Conservation (phyloP, 2,797 vertebrate genomes). For the Neosilurus mollespiculum region DNA sequence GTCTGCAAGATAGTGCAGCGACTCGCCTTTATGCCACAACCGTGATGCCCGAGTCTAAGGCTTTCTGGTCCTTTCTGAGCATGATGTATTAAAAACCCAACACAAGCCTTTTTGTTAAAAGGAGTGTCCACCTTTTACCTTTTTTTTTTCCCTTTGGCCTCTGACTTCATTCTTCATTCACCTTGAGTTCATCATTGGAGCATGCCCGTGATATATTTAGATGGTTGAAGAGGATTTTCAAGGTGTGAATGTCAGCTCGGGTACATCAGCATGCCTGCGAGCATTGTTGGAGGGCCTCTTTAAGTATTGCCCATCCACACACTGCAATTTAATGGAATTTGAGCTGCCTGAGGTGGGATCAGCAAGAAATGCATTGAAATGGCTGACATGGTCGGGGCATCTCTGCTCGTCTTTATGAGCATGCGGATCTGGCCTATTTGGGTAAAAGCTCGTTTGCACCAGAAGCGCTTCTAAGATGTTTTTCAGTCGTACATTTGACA, state of each 20-base stretch:
- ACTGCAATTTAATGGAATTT: conserved; percentile 36
- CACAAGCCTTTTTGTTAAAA: conserved; percentile 23
- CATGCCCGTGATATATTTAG: conserved; percentile 22
- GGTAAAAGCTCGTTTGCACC: not conserved
- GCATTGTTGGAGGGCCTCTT: conserved; percentile 35
- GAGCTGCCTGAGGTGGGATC: not conserved
- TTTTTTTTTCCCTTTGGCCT: not conserved
- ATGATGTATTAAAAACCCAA: conserved; percentile 34
- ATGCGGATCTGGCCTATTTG: conserved; percentile 38
- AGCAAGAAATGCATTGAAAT: not conserved
- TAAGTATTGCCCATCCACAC: conserved; percentile 10
- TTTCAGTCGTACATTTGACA: no score
- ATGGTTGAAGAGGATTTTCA: conserved; percentile 56
- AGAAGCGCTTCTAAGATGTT: no score
- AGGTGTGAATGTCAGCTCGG: conserved; percentile 46
- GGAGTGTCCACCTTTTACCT: not conserved
- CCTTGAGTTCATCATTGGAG: conserved; percentile 39
- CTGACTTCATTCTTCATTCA: conserved; percentile 33
- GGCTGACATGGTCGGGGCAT: not conserved
- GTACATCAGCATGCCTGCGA: conserved; percentile 23
- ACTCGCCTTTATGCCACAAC: conserved; percentile 55
- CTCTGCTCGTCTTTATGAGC: not conserved
- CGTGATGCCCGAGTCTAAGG: conserved; percentile 49
- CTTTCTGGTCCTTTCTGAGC: not conserved
- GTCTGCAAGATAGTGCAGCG: conserved; percentile 40